phyloP scores from a whole-genome alignment of 2,113 vertebrate genomes.

The Aphelocoma coerulescens region DNA sequence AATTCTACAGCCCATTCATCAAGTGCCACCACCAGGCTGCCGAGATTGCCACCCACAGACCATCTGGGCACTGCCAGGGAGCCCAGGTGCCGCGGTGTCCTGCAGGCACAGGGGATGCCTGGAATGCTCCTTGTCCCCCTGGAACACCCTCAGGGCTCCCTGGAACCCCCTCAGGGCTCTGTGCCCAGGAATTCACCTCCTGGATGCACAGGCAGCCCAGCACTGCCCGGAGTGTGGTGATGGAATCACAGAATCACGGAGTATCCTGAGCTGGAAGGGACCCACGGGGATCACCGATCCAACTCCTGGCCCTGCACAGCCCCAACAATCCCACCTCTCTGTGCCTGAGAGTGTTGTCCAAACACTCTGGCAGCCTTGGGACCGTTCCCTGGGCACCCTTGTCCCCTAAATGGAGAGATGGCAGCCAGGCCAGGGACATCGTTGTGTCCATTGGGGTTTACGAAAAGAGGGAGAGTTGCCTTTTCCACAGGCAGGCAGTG shows the following conservation, averaged over 20 bases:
- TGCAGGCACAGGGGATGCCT: background rate
- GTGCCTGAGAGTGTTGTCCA: background rate
- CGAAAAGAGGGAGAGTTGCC: background rate
- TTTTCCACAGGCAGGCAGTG: background rate
- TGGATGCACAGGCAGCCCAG: background rate
- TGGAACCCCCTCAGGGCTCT: background rate
- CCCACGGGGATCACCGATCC: background rate
- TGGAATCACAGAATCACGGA: background rate
- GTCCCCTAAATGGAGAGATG: background rate
- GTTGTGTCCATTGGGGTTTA: accelerated
- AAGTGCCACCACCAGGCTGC: conserved; percentile 52
- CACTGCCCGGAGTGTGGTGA: accelerated
- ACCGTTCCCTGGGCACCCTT: too few species aligned
- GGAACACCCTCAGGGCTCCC: background rate
- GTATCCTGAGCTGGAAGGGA: background rate
- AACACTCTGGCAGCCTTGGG: background rate
- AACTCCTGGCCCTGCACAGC: background rate
- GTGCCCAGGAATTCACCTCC: background rate
- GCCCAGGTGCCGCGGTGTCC: accelerated
- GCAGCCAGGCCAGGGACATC: background rate
- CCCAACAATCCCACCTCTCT: background rate
- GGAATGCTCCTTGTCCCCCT: background rate
- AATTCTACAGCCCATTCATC: conserved; percentile 71
- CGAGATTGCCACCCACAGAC: conserved; percentile 63
- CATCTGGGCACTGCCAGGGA: background rate